Percentiles rank a stretch among this genome's conserved stretches.
phyloP scores from a whole-genome alignment of 2,888 invertebrate species.

The Aromia moschata region DNA sequence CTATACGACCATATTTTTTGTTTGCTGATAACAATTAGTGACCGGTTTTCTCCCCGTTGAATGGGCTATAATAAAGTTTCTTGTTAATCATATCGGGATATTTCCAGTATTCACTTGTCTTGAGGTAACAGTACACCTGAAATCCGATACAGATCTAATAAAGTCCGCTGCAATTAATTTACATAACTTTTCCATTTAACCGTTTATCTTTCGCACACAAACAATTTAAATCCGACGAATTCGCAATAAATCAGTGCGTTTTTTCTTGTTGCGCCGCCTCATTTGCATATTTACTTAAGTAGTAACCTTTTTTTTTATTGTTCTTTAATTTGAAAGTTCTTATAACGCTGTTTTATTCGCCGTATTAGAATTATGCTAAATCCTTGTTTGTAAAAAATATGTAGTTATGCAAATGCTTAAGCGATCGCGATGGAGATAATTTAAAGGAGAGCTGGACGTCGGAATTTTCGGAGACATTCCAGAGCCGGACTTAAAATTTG shows the following conservation, averaged over 20 bases:
- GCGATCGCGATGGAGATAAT: too few species aligned
- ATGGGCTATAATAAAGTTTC: too few species aligned
- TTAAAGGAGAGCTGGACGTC: too few species aligned
- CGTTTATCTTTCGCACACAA: constrained; percentile 17
- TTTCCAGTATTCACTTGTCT: too few species aligned
- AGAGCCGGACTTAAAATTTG: too few species aligned
- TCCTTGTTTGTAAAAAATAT: constrained; percentile 13
- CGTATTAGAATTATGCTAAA: constrained; percentile 21
- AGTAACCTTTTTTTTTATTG: constrained; percentile 5
- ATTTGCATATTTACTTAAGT: constrained; percentile 22
- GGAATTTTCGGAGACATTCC: too few species aligned
- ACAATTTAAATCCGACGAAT: constrained; percentile 10
- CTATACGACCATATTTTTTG: too few species aligned
- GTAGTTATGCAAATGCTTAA: constrained; percentile 23
- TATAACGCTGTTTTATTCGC: constrained; percentile 16
- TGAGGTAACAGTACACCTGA: background rate
- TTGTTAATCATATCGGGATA: too few species aligned
- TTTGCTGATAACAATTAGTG: too few species aligned
- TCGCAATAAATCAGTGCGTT: constrained; percentile 9
- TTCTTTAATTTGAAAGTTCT: constrained; percentile 15
- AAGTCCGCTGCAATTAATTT: constrained; percentile 5
- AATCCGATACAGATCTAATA: constrained; percentile 12
- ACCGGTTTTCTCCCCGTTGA: too few species aligned
- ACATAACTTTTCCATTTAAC: constrained; percentile 20
- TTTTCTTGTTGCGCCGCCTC: constrained; percentile 5